Conservation (phyloP, 2,113 vertebrate species). For the Phoenicopterus ruber region DNA sequence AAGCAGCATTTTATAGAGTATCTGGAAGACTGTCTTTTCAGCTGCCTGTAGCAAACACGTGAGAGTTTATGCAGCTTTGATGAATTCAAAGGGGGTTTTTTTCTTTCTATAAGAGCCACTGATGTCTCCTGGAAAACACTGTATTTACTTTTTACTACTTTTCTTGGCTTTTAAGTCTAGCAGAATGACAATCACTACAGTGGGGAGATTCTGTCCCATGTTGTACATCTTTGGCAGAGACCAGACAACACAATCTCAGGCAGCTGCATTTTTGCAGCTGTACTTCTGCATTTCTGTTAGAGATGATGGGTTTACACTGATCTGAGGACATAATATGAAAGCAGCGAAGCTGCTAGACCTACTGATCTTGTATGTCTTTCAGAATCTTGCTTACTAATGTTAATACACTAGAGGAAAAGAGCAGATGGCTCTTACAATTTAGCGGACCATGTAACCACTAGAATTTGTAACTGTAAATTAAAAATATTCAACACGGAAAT, state of each 20-base stretch:
- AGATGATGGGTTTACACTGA: neutral
- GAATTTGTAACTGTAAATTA: neutral
- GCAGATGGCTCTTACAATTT: neutral
- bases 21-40: neutral
- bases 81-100: neutral
- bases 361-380: neutral
- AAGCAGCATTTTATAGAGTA: neutral
- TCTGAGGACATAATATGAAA: neutral
- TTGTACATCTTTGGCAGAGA: neutral
- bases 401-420: neutral
- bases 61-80: neutral
- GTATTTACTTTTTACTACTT: neutral
- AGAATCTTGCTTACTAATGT: neutral
- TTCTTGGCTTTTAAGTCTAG: neutral
- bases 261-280: neutral
- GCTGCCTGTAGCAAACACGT: neutral
- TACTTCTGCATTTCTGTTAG: neutral
- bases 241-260: neutral
- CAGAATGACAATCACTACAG: neutral
- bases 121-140: neutral
- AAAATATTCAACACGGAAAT: neutral
- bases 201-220: neutral
- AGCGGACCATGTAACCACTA: neutral
- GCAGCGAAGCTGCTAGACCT: neutral
- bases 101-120: neutral